Evolutionary conservation across 1,140 invertebrate genomes (phyloP).

Genomic region (Stegodyphus mimosarum): DNA sequence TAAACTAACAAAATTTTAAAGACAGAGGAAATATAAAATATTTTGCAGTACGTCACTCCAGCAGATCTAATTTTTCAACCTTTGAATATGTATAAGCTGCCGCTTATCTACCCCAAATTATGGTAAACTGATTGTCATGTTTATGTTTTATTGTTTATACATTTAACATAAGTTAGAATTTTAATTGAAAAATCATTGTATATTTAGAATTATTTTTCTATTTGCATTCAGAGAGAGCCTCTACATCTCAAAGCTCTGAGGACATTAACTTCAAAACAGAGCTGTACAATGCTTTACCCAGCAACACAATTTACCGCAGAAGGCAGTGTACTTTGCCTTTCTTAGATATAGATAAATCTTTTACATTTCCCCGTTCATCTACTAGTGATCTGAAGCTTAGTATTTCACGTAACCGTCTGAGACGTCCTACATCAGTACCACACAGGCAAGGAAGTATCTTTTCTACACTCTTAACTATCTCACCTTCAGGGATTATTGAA

Average conservation of each 20-base stretch:
- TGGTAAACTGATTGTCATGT: no score
- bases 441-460: conserved; percentile 10
- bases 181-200: no score
- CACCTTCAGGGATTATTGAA: no score
- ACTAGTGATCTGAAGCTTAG: neutral
- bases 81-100: no score
- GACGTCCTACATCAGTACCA: conserved; percentile 11
- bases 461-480: neutral
- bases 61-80: no score
- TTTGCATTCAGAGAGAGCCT: neutral
- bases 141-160: no score
- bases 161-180: no score
- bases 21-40: no score
- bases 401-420: neutral
- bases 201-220: no score
- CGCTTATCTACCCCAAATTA: no score
- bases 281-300: conserved; percentile 29
- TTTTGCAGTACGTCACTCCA: no score
- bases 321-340: conserved; percentile 6
- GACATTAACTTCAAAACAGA: conserved; percentile 36
- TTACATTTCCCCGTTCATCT: conserved; percentile 25
- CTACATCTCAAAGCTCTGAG: neutral
- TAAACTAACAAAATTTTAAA: no score
- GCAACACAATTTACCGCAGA: conserved; percentile 27
- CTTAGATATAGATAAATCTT: neutral